These are phyloP conservation scores for Upupa epops DNA, from an alignment of 2,113 vertebrate genomes.

Conservation along the genomic window DNA sequence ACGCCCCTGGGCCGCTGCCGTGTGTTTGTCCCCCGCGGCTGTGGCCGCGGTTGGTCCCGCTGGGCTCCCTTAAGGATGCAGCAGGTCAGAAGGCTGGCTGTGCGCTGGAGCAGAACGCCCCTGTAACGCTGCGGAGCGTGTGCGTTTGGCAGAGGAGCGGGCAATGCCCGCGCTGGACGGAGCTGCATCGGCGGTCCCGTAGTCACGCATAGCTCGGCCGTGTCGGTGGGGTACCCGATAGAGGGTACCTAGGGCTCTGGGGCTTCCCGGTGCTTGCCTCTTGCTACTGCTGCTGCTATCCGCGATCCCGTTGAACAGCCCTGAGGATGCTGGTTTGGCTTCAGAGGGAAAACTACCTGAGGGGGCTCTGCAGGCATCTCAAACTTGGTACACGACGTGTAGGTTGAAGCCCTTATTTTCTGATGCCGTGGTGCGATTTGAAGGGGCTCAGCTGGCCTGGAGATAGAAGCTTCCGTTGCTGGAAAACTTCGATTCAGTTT, in stretches of 20 bases:
- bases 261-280: neutral
- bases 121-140: neutral
- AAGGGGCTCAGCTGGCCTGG: neutral
- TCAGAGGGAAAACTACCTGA: neutral
- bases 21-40: no score
- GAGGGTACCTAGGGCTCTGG: neutral
- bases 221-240: neutral
- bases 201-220: fast-evolving
- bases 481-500: neutral
- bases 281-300: neutral
- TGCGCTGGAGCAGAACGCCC: neutral
- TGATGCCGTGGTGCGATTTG: neutral
- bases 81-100: neutral
- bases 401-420: neutral
- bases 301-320: neutral
- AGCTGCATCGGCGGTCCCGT: fast-evolving
- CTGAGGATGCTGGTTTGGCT: neutral
- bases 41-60: neutral
- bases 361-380: fast-evolving
- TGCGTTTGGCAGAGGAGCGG: fast-evolving
- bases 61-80: neutral
- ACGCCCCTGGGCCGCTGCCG: neutral
- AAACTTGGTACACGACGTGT: neutral
- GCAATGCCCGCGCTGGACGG: fast-evolving
- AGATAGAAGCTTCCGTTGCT: neutral